phyloP scores from a whole-genome alignment of 2,797 vertebrate species.

The Urocyon cinereoargenteus region DNA sequence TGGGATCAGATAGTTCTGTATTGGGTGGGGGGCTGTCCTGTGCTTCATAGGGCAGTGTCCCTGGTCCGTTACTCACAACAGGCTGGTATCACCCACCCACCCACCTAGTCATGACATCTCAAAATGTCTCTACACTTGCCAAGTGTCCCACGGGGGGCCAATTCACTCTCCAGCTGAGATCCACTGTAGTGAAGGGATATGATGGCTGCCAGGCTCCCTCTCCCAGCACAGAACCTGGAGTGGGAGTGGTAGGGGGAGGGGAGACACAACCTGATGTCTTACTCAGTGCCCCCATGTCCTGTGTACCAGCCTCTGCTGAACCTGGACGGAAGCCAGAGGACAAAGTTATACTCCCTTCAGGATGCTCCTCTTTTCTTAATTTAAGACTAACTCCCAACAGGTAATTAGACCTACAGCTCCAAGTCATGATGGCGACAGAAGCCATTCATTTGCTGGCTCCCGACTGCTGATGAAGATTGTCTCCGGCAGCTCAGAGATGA shows the following conservation, averaged over 20 bases:
- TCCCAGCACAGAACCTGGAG: neutral
- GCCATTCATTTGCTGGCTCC: neutral
- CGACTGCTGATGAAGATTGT: neutral
- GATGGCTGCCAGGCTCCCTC: neutral
- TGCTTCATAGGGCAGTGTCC: neutral
- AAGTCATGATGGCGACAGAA: neutral
- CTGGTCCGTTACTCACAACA: neutral
- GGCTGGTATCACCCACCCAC: neutral
- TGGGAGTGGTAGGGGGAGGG: neutral
- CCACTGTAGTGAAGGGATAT: neutral
- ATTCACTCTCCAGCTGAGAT: neutral
- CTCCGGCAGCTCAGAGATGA: constrained; percentile 27
- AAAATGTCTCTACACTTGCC: neutral
- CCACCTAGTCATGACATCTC: neutral
- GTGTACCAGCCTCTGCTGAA: too few relatives aligned
- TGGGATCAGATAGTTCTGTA: neutral
- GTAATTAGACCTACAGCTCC: neutral
- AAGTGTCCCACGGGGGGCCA: neutral
- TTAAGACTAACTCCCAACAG: constrained; percentile 33
- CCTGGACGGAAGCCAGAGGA: neutral
- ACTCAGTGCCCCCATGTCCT: neutral
- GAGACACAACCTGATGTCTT: neutral
- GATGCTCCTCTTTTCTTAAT: constrained; percentile 25
- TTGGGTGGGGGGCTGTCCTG: too few relatives aligned
- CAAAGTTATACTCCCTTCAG: neutral